Conservation (phyloP, 2,113 vertebrate genomes). For the Paradisaea rubra region DNA sequence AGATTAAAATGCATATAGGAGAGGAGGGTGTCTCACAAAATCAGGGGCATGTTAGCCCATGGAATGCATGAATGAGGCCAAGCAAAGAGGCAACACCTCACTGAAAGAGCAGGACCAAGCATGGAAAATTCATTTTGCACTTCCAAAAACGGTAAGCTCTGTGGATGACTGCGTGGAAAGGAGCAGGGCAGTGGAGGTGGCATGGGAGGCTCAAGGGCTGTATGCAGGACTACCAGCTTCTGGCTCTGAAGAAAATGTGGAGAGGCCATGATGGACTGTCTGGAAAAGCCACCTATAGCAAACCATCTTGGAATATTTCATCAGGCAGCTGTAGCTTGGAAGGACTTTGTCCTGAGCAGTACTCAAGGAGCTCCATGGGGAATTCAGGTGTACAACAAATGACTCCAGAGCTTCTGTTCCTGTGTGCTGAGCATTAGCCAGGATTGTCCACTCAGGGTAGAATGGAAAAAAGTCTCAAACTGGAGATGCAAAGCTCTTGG, state of each 20-base stretch:
- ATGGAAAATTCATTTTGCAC: not conserved
- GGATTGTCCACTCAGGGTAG: not conserved
- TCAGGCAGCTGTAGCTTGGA: not conserved
- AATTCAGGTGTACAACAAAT: not conserved
- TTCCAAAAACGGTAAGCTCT: not conserved
- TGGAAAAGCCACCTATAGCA: rapidly evolving
- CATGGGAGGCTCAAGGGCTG: not conserved
- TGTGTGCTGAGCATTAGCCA: not conserved
- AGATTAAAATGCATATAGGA: not conserved
- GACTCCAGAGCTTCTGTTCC: not conserved
- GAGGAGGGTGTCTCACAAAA: not conserved
- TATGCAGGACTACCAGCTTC: not conserved
- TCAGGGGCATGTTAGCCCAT: not conserved
- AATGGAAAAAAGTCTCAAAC: not conserved
- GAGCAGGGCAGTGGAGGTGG: not conserved
- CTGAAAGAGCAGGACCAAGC: not conserved
- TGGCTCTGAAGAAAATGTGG: not conserved
- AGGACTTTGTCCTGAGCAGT: not conserved
- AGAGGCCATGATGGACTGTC: not conserved
- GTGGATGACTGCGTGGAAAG: not conserved
- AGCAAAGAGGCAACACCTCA: not conserved
- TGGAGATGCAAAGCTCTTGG: not conserved
- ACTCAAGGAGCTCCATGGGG: not conserved
- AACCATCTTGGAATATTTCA: not conserved
- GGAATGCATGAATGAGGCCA: not conserved